Percentiles rank a stretch among this genome's conserved stretches.
Conservation (phyloP, 2,113 vertebrate genomes). For the Clupea harengus region DNA sequence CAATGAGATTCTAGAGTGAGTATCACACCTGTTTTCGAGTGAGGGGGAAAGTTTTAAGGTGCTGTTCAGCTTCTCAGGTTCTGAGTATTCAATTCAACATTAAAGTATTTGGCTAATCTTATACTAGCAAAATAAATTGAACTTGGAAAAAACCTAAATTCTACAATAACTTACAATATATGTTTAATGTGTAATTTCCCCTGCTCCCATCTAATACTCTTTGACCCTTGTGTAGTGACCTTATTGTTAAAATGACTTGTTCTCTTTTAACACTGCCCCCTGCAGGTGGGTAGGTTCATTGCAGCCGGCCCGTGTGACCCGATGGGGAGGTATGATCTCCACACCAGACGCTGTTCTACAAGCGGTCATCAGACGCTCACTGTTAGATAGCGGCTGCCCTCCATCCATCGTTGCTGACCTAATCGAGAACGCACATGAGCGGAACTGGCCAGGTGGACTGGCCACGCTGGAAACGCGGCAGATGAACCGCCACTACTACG, state of each 20-base stretch:
- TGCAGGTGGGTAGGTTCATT: conserved; percentile 95
- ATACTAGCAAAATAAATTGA: no score
- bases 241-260: neutral
- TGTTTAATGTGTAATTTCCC: neutral
- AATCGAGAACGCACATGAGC: conserved; percentile 96
- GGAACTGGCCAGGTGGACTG: conserved; percentile 96
- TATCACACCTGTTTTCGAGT: conserved; percentile 3
- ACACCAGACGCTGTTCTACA: conserved; percentile 95
- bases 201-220: neutral
- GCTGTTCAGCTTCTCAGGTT: no score
- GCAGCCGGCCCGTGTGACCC: conserved; percentile 93
- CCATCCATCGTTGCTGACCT: conserved; percentile 93
- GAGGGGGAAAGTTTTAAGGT: no score
- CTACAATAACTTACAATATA: no score
- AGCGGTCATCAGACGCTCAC: conserved; percentile 94
- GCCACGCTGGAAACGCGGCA: conserved; percentile 95
- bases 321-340: conserved; percentile 99
- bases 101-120: no score
- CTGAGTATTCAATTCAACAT: no score
- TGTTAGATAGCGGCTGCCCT: conserved; percentile 96
- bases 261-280: neutral
- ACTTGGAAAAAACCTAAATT: no score
- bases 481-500: conserved; percentile 98
- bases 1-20: conserved; percentile 98
- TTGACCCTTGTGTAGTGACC: neutral